Evolutionary conservation across 37 sponge, comb jelly and placozoan genomes (phyloP), one percentile per base, ranked within the genome.

Genomic region (Corticium candelabrum): DNA sequence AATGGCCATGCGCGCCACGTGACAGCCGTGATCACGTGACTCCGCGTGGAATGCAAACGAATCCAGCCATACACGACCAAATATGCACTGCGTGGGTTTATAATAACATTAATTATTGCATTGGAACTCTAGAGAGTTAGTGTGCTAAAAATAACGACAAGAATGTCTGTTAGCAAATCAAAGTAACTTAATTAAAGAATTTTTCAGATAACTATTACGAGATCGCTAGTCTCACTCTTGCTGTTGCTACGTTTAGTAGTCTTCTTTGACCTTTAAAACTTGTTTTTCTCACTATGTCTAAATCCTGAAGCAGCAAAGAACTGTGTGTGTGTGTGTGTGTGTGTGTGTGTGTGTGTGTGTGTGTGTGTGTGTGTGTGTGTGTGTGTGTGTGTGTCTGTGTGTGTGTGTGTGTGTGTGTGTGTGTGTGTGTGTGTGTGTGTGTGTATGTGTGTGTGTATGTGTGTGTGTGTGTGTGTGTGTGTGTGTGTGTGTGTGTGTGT

Each of bases 191-290:
- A n/a, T n/a, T n/a, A 29, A 1, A 30, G 37, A 50, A 38, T 4
- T 30, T 1, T n/a, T 27, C 21, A 82, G 68, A 57, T 21, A 21
- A n/a, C 69, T 4, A 4, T 78, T 3, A 3, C 37, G 32, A 35
- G 37, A 5, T 36, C 84, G 85, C 88, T 91, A 89, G 50, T 91
- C 89, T 71, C 92, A 35, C 84, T 91, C 89, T 15, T 76, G 37
- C 43, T 91, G 92, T 34, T 77, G 76, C 72, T 84, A 76, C 77
- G 87, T 91, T 40, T 83, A 74, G 35, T 77, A 35, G n/a, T 39
- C 41, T 5, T 80, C 79, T 35, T 78, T 72, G 7, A 91, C n/a
- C 88, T 67, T 41, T 68, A 0, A 37, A 38, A 2, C 92, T 41
- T 38, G 83, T 78, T 76, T 84, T 88, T 31, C 37, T 3, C 3